Base-by-base conservation (phyloP, 2,113 vertebrate species). In the Cyphomyrus plagiostoma region DNA sequence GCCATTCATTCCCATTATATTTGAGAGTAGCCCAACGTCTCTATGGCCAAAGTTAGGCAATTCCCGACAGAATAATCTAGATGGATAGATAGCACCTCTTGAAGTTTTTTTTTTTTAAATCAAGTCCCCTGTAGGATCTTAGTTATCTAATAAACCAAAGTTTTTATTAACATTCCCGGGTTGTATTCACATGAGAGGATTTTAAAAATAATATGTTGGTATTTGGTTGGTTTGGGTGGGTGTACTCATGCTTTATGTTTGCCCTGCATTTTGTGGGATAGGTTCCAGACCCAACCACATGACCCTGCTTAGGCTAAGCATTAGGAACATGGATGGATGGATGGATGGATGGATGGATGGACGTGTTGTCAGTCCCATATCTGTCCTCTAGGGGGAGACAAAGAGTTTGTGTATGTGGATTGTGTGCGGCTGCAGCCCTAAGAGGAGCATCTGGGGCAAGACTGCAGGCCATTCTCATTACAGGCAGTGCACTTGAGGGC, bases 401-500 rank as follows among this genome's bases (percentile, higher is more conserved):
- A 84, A 84, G 82, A 48, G 45, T n/a, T 84, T 23, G 19, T 35
- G 15, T 80, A 80, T 19, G 35, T 84, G 42, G 10, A n/a, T n/a
- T 23, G 45, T 8, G 1, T 4, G 23, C 9, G 0, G 26, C 92
- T 88, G 23, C 39, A 21, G 26, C 92, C 89, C 92, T 96, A 96
- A 87, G 92, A 92, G 91, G 95, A 94, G 93, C 98, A 99, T 94
- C 94, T 97, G 92, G 92, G 94, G 92, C 98, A 99, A 56, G 97
- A 95, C 94, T 98, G 98, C 91, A 99, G 96, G 84, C 98, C 98
- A 0, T 99, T 99, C 95, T 99, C 98, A 0, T 99, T 99, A 94
- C 98, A 99, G 21, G 97, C 97, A 0, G 98, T 99, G 45, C 98
- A 99, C 95, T 97, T 99, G 91, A 99, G 96, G 91, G 98, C 98